A percentile compares a stretch with the other conserved stretches of the same genome.
Evolutionary conservation across 2,113 vertebrate species (phyloP).

Genomic region (Xyliphius kryptos): DNA sequence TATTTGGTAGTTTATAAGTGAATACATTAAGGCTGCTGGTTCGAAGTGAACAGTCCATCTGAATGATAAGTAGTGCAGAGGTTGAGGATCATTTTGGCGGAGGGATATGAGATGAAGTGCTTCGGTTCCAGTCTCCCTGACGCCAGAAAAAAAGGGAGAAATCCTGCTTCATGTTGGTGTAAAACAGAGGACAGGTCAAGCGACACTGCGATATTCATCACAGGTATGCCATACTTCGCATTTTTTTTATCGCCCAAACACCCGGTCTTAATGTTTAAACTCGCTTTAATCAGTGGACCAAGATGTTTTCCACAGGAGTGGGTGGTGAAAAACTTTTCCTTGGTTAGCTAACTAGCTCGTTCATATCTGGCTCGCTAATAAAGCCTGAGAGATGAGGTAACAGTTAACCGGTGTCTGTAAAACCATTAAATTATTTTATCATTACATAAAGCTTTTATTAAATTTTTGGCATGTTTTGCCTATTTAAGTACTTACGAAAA

Average conservation of each 20-base stretch:
- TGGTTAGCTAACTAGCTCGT: constrained; percentile 20
- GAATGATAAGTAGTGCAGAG: constrained; percentile 11
- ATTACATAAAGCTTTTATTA: too few relatives aligned
- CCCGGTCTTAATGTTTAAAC: background rate
- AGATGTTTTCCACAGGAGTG: constrained; percentile 45
- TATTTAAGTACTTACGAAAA: background rate
- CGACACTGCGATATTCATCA: constrained; percentile 4
- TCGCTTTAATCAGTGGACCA: constrained; percentile 3
- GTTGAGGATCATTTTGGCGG: constrained; percentile 54
- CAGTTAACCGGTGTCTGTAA: background rate
- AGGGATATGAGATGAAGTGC: constrained; percentile 55
- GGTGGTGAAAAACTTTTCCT: constrained; percentile 52
- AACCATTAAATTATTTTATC: background rate
- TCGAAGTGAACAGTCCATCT: too few relatives aligned
- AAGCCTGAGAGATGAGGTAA: background rate
- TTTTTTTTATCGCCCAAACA: background rate
- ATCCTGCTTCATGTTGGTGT: constrained; percentile 41
- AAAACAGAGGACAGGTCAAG: constrained; percentile 20
- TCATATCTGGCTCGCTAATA: background rate
- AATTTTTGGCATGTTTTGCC: too few relatives aligned
- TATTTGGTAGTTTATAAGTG: too few relatives aligned
- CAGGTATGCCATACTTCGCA: constrained; percentile 48
- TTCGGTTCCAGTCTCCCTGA: constrained; percentile 59
- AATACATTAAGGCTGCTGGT: too few relatives aligned
- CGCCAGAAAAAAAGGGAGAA: constrained; percentile 46